These are phyloP conservation scores for Melanotaenia nigrans DNA, from an alignment of 2,797 vertebrate species.

Conservation along the genomic window DNA sequence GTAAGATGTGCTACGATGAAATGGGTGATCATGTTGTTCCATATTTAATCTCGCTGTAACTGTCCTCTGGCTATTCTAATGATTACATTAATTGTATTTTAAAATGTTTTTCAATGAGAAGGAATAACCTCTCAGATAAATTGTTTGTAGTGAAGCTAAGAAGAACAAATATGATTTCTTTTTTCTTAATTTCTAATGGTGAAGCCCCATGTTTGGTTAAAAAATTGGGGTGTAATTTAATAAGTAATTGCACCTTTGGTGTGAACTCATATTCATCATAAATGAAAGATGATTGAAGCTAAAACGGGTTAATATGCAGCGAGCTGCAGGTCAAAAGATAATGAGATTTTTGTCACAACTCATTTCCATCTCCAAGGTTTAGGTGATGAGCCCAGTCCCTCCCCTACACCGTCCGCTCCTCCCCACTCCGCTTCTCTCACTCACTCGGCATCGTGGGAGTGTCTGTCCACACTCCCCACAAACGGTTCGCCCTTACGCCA, in stretches of 20 bases:
- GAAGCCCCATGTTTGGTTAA: neutral
- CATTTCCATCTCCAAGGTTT: conserved; percentile 61
- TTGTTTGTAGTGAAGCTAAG: neutral
- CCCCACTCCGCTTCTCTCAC: conserved; percentile 79
- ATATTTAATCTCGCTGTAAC: neutral
- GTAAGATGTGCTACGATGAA: neutral
- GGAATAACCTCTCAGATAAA: neutral
- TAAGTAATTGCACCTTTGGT: conserved; percentile 1
- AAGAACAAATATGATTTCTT: neutral
- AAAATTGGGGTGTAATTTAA: neutral
- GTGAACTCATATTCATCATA: neutral
- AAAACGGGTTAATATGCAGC: neutral
- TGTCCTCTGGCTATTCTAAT: neutral
- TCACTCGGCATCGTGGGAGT: conserved; percentile 89
- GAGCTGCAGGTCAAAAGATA: neutral
- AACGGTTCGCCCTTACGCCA: conserved; percentile 90
- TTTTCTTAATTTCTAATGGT: neutral
- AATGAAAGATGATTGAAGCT: neutral
- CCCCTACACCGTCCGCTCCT: conserved; percentile 80
- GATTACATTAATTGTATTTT: neutral
- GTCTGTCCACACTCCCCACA: conserved; percentile 89
- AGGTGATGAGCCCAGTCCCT: conserved; percentile 78
- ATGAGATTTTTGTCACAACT: neutral
- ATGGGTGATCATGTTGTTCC: conserved; percentile 3
- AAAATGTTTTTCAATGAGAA: neutral